Evolutionary conservation across 1,140 invertebrate species (phyloP).

Genomic region (Lasioglossum baleicum): DNA sequence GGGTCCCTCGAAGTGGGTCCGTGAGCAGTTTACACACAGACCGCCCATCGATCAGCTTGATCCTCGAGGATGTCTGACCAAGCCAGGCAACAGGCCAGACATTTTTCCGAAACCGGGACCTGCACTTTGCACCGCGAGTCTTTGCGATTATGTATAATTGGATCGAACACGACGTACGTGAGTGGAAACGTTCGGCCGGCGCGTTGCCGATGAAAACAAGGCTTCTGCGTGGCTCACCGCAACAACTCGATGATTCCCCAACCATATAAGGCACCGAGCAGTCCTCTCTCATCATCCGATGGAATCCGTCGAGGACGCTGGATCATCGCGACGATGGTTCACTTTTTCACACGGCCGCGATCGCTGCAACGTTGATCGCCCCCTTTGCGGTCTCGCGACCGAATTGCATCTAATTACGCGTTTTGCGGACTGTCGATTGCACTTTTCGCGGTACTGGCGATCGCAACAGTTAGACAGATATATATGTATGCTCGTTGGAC

Average conservation of each 20-base stretch:
- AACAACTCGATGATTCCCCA: conserved; percentile 8
- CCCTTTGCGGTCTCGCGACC: background rate
- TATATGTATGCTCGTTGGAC: too few species aligned
- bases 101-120: conserved; percentile 1
- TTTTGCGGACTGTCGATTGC: too few species aligned
- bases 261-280: conserved; percentile 26
- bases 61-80: too few species aligned
- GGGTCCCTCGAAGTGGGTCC: background rate
- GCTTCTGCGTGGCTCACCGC: background rate
- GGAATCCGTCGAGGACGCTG: background rate
- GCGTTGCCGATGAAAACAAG: background rate
- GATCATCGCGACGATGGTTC: background rate
- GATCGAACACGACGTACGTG: conserved; percentile 3
- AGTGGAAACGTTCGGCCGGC: background rate
- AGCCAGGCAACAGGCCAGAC: too few species aligned
- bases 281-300: background rate
- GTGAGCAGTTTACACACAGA: background rate
- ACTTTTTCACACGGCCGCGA: background rate
- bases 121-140: conserved; percentile 1
- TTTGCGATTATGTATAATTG: conserved; percentile 29
- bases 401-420: too few species aligned
- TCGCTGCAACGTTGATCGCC: too few species aligned
- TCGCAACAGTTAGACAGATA: too few species aligned
- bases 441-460: too few species aligned
- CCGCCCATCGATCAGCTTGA: conserved; percentile 10